Evolutionary conservation across 92 coral and sea anemone species (phyloP).

Genomic region (Porites divaricata): DNA sequence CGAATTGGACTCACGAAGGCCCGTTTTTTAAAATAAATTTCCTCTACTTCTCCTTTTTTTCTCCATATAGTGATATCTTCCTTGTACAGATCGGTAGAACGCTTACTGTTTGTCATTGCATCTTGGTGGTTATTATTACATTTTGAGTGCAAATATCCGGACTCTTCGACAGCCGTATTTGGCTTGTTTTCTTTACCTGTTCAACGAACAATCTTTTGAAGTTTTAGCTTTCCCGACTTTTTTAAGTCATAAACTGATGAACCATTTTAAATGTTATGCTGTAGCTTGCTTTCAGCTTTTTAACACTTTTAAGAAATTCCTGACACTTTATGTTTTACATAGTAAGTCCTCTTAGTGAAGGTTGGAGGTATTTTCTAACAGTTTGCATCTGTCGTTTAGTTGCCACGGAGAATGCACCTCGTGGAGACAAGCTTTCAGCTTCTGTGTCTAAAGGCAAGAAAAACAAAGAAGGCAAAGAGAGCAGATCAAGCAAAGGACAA

Average conservation of each 20-base stretch:
- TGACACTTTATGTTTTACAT: too few relatives aligned
- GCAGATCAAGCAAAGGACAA: slow-evolving; percentile 89
- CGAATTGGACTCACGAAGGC: too few relatives aligned
- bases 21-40: too few relatives aligned
- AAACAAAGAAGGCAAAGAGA: slow-evolving; percentile 90
- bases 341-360: too few relatives aligned
- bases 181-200: too few relatives aligned
- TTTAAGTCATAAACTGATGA: background rate
- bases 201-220: background rate
- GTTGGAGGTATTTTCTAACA: too few relatives aligned
- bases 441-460: slow-evolving; percentile 93
- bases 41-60: too few relatives aligned
- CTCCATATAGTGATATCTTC: too few relatives aligned
- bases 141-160: background rate
- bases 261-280: background rate
- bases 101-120: too few relatives aligned
- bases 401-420: slow-evolving; percentile 69
- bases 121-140: background rate
- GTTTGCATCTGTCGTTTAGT: slow-evolving; percentile 25
- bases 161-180: too few relatives aligned
- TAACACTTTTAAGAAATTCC: background rate
- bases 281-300: background rate
- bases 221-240: too few relatives aligned
- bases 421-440: slow-evolving; percentile 90
- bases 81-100: too few relatives aligned